Conservation (phyloP, 2,888 invertebrate genomes). For the Phorcus lineatus region DNA sequence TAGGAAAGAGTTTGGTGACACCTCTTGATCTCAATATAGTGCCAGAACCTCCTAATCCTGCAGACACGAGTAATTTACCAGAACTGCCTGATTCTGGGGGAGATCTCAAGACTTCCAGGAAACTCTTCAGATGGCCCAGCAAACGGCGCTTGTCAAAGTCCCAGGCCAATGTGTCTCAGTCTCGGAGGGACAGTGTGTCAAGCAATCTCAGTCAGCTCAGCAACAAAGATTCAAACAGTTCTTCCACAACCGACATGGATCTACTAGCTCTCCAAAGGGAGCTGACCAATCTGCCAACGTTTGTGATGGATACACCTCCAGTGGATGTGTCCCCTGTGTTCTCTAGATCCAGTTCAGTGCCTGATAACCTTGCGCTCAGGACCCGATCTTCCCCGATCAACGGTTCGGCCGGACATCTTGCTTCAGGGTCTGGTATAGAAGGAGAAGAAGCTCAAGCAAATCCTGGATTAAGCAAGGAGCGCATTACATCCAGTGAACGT, state of each 20-base stretch:
- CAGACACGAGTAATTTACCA: neutral
- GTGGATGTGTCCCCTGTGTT: constrained; percentile 71
- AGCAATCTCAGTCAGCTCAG: constrained; percentile 33
- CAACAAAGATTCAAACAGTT: constrained; percentile 38
- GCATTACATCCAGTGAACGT: constrained; percentile 36
- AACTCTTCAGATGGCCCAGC: constrained; percentile 74
- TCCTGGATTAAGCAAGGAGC: constrained; percentile 32
- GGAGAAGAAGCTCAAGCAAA: constrained; percentile 29
- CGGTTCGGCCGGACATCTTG: constrained; percentile 40
- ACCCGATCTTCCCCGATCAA: constrained; percentile 32
- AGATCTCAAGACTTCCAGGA: constrained; percentile 37
- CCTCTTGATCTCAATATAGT: constrained; percentile 66
- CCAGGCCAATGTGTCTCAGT: constrained; percentile 62
- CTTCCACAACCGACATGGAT: constrained; percentile 73
- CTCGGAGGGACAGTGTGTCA: constrained; percentile 47
- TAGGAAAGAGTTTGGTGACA: constrained; percentile 72
- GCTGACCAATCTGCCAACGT: constrained; percentile 79
- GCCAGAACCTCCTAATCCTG: constrained; percentile 37
- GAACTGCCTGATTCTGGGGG: constrained; percentile 26
- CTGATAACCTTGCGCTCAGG: constrained; percentile 65
- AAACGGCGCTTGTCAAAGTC: constrained; percentile 73
- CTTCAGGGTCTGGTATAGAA: constrained; percentile 31
- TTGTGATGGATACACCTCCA: constrained; percentile 72
- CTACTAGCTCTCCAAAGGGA: constrained; percentile 79
- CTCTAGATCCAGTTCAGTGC: constrained; percentile 73